Evolutionary conservation across 2,888 invertebrate genomes (phyloP).

Genomic region (Ophion costatus): DNA sequence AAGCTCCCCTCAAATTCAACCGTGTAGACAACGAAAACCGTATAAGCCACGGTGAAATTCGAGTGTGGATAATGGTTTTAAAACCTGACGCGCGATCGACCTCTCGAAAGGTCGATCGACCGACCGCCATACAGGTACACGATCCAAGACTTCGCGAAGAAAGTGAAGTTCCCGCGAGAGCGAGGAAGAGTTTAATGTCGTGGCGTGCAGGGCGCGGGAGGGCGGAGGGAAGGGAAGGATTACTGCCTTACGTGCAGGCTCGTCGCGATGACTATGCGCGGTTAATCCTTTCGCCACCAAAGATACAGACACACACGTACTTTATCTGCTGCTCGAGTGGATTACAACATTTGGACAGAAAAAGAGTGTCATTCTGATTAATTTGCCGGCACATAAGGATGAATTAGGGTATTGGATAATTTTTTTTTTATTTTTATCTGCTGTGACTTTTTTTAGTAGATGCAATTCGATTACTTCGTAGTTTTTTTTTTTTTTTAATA

Average conservation of each 20-base stretch:
- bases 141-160: slow-evolving; percentile 76
- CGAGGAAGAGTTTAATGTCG: slow-evolving; percentile 42
- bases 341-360: slow-evolving; percentile 23
- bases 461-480: too few species aligned
- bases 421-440: too few species aligned
- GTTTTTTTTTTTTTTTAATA: too few species aligned
- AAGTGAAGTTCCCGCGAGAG: slow-evolving; percentile 73
- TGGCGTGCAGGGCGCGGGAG: neutral
- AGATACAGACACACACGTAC: slow-evolving; percentile 6
- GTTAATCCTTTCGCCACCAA: slow-evolving; percentile 60
- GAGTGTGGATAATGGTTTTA: neutral
- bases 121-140: slow-evolving; percentile 44
- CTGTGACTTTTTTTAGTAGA: too few species aligned
- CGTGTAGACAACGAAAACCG: too few species aligned
- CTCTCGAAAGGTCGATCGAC: slow-evolving; percentile 79
- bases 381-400: neutral
- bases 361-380: neutral
- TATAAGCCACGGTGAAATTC: neutral
- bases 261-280: slow-evolving; percentile 40
- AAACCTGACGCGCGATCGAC: slow-evolving; percentile 69
- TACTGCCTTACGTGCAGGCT: slow-evolving; percentile 43
- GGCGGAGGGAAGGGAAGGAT: slow-evolving; percentile 12
- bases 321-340: slow-evolving; percentile 12
- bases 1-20: too few species aligned
- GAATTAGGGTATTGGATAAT: neutral